Evolutionary conservation across 2,113 vertebrate genomes (phyloP).

Genomic region (Periophthalmodon schlosseri): DNA sequence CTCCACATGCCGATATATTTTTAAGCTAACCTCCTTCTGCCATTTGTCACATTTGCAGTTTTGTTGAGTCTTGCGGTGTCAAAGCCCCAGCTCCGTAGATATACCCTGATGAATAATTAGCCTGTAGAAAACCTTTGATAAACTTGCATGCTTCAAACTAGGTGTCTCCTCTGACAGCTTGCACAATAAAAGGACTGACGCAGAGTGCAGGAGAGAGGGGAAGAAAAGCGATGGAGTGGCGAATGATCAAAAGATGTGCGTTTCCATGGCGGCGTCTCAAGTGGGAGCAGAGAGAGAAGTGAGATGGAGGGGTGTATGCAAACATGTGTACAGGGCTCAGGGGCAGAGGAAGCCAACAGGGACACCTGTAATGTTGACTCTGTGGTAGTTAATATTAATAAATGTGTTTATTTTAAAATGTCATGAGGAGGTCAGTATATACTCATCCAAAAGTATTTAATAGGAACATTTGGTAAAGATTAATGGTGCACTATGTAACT

Average conservation of each 20-base stretch:
- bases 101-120: constrained; percentile 59
- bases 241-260: constrained; percentile 60
- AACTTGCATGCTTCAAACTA: constrained; percentile 57
- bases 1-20: constrained; percentile 21
- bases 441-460: no score
- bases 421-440: background rate
- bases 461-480: no score
- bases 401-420: background rate
- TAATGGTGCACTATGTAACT: no score
- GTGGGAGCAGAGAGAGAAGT: constrained; percentile 42
- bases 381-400: background rate
- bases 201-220: constrained; percentile 30
- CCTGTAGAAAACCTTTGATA: constrained; percentile 54
- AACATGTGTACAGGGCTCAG: background rate
- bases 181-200: constrained; percentile 49
- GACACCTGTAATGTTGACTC: background rate
- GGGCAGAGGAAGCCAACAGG: background rate
- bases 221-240: constrained; percentile 24
- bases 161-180: constrained; percentile 52
- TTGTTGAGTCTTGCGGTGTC: constrained; percentile 46
- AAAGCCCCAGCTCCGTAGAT: constrained; percentile 25
- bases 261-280: constrained; percentile 33
- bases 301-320: constrained; percentile 6
- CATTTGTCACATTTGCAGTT: constrained; percentile 35
- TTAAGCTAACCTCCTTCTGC: constrained; percentile 14